Evolutionary conservation across 2,888 invertebrate genomes (phyloP).

Genomic region (Dexiosoma caninum): DNA sequence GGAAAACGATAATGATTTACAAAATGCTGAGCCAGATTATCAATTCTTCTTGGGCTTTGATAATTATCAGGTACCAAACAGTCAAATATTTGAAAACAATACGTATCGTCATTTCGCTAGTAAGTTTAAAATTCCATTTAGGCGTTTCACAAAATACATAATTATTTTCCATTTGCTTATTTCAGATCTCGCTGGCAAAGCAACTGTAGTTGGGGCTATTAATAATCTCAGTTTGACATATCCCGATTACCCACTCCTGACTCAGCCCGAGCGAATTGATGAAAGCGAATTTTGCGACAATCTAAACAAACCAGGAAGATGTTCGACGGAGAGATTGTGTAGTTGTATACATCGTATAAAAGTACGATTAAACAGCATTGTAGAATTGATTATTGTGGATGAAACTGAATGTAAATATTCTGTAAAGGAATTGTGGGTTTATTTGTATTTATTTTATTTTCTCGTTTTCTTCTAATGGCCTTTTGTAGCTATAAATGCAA

Average conservation of each 20-base stretch:
- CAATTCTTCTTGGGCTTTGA: constrained; percentile 68
- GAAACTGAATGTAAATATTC: constrained; percentile 69
- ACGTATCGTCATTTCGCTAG: constrained; percentile 69
- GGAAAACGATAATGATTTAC: constrained; percentile 64
- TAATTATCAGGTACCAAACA: constrained; percentile 67
- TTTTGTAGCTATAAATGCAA: constrained; percentile 66
- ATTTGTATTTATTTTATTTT: neutral
- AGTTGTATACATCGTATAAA: constrained; percentile 69
- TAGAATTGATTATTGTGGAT: constrained; percentile 74
- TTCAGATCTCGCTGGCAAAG: constrained; percentile 66
- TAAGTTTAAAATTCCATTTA: constrained; percentile 55
- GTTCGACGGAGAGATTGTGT: constrained; percentile 64
- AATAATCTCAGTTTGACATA: constrained; percentile 87
- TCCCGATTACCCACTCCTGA: constrained; percentile 87
- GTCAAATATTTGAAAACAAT: constrained; percentile 65
- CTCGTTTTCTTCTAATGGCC: neutral
- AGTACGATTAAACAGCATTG: constrained; percentile 67
- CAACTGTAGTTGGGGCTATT: constrained; percentile 78
- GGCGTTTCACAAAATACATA: too few species aligned
- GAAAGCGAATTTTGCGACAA: constrained; percentile 71
- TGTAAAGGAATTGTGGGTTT: neutral
- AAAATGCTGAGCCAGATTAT: constrained; percentile 65
- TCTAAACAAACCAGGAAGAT: constrained; percentile 62
- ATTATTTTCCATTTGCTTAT: neutral
- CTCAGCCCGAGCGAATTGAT: constrained; percentile 79